phyloP scores from a whole-genome alignment of 2,113 vertebrate genomes.

The Nycticryphes semicollaris region DNA sequence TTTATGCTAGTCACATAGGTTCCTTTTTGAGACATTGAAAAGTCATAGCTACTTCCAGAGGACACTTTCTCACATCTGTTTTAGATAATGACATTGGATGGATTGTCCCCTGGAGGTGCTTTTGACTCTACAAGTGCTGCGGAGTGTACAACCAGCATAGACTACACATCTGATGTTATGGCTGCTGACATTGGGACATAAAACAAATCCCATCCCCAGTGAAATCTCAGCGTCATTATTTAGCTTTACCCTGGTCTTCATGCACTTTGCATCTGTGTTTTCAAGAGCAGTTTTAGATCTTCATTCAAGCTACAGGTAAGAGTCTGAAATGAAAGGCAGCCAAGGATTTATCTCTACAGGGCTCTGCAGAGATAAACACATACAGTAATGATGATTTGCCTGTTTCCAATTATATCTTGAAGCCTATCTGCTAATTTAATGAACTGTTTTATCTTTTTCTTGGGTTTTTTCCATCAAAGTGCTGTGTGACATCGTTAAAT shows the following conservation, averaged over 20 bases:
- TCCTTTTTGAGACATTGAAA: not conserved
- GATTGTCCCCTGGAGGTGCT: not conserved
- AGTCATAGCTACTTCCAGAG: not conserved
- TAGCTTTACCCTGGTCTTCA: not conserved
- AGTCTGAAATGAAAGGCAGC: not conserved
- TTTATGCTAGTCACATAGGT: not conserved
- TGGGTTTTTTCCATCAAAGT: not conserved
- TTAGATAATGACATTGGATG: not conserved
- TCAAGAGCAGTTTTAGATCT: not conserved
- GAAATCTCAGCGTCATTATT: not conserved
- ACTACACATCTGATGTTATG: not conserved
- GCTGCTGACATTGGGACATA: not conserved
- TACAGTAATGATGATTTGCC: not conserved
- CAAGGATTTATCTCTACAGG: not conserved
- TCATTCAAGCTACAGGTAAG: not conserved
- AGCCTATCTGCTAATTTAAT: not conserved
- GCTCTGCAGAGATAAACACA: not conserved
- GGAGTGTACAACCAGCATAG: not conserved
- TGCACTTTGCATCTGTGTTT: not conserved
- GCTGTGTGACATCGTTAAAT: not conserved
- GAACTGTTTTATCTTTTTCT: not conserved
- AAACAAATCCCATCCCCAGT: not conserved
- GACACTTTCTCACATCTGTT: not conserved
- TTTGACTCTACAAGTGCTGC: not conserved
- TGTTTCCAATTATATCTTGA: not conserved